phyloP scores from a whole-genome alignment of 2,888 invertebrate genomes.

The Unio pictorum region DNA sequence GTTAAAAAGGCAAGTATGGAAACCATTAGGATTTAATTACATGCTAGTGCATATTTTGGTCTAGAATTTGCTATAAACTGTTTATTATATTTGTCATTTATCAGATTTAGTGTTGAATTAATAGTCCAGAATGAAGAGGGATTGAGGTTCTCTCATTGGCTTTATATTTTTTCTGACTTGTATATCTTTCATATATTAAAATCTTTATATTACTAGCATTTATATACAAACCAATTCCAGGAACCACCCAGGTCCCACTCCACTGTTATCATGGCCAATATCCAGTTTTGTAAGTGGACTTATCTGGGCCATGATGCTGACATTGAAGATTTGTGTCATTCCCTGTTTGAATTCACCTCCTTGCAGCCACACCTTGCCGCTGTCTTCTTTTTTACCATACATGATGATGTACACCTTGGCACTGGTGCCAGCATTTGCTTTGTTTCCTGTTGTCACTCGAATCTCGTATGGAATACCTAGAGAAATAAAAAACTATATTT shows the following conservation, averaged over 20 bases:
- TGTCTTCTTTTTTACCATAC: conserved; percentile 56
- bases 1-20: no score
- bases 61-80: no score
- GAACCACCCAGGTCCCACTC: conserved; percentile 68
- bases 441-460: conserved; percentile 67
- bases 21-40: no score
- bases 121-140: no score
- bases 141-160: no score
- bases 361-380: conserved; percentile 69
- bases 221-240: conserved; percentile 44
- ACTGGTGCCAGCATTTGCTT: conserved; percentile 66
- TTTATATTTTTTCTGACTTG: no score
- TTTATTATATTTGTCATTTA: no score
- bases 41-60: no score
- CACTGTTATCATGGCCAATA: conserved; percentile 70
- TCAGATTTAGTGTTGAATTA: no score
- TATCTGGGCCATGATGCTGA: conserved; percentile 62
- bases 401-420: conserved; percentile 66
- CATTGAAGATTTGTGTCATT: conserved; percentile 66
- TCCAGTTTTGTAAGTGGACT: conserved; percentile 68
- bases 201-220: not conserved
- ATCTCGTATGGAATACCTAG: conserved; percentile 67
- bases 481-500: not conserved
- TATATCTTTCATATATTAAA: no score
- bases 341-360: conserved; percentile 67